These are phyloP conservation scores for Panurus biarmicus DNA, from an alignment of 2,113 vertebrate genomes.

Conservation along the genomic window DNA sequence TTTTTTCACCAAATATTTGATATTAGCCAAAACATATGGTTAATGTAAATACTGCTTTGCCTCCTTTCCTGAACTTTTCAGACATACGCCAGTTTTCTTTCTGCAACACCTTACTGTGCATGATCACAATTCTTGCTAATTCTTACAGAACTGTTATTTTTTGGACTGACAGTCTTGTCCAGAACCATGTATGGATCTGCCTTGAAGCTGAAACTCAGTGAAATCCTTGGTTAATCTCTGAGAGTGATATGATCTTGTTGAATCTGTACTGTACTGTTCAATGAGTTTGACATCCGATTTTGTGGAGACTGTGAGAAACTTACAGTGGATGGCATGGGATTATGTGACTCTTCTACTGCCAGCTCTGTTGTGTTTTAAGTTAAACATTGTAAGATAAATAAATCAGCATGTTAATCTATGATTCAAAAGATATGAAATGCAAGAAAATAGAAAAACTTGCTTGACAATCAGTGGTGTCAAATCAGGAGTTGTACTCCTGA, in stretches of 20 bases:
- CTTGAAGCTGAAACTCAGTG: background rate
- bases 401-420: constrained; percentile 11
- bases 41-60: background rate
- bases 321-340: background rate
- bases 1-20: background rate
- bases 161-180: background rate
- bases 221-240: background rate
- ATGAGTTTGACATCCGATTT: background rate
- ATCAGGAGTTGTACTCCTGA: background rate
- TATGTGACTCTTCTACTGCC: background rate
- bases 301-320: constrained; percentile 9
- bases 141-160: background rate
- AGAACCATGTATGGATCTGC: background rate
- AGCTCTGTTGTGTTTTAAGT: constrained; percentile 18
- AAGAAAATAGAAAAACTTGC: background rate
- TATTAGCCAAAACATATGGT: background rate
- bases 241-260: background rate
- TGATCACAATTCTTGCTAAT: background rate
- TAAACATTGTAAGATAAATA: constrained; percentile 19
- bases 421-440: background rate
- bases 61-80: background rate
- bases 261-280: background rate
- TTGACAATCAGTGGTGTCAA: background rate
- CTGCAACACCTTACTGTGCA: background rate
- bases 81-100: background rate